A percentile compares a stretch with the other conserved stretches of the same genome.
Conservation (phyloP, 2,113 vertebrate genomes). For the Etheostoma spectabile region DNA sequence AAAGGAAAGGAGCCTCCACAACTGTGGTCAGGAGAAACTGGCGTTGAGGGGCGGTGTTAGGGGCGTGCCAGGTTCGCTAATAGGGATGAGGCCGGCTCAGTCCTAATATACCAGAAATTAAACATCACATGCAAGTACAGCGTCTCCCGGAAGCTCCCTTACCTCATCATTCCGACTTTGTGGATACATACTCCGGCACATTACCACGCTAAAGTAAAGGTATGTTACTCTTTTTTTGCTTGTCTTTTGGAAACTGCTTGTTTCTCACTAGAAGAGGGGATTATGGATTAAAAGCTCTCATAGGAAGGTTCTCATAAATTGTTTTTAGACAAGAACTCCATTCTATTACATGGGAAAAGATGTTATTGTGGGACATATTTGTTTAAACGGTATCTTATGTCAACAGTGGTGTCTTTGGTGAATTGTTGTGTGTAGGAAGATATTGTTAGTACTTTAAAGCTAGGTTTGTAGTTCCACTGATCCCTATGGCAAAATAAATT, state of each 20-base stretch:
- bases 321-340: not conserved
- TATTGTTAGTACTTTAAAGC: not conserved
- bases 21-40: constrained; percentile 70
- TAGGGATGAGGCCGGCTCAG: constrained; percentile 76
- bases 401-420: not conserved
- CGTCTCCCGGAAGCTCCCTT: constrained; percentile 22
- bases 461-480: not conserved
- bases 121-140: constrained; percentile 46
- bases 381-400: not conserved
- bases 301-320: not conserved
- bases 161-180: constrained; percentile 12
- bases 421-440: not conserved
- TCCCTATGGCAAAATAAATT: not conserved
- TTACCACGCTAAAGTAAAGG: constrained; percentile 48
- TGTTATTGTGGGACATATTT: not conserved
- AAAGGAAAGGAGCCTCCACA: constrained; percentile 42
- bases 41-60: constrained; percentile 67
- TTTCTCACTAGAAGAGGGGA: not conserved
- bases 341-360: not conserved
- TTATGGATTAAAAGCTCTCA: not conserved
- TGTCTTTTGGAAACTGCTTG: constrained; percentile 1
- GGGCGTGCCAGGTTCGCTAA: constrained; percentile 62
- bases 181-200: constrained; percentile 17
- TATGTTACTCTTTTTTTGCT: constrained; percentile 51
- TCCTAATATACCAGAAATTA: constrained; percentile 70